These are phyloP conservation scores for Caenorhabditis latens DNA, from an alignment of 1,140 invertebrate genomes.

Conservation along the genomic window DNA sequence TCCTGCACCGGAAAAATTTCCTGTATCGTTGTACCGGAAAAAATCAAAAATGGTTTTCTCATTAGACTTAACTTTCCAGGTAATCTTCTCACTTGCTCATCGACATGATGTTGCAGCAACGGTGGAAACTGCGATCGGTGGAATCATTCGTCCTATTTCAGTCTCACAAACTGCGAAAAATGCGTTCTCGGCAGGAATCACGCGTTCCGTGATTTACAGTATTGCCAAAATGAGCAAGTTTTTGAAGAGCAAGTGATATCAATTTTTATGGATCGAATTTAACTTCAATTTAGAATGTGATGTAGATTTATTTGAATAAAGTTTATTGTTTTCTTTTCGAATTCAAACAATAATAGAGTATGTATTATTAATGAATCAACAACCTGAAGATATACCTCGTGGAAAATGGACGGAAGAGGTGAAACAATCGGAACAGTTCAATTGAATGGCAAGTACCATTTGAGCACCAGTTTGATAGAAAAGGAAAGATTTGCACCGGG, in stretches of 20 bases:
- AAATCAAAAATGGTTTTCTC: no score
- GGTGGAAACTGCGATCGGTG: constrained; percentile 63
- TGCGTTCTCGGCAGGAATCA: constrained; percentile 70
- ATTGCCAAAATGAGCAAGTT: constrained; percentile 67
- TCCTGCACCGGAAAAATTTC: no score
- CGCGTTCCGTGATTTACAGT: constrained; percentile 68
- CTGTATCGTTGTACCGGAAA: no score
- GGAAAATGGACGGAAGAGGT: not conserved
- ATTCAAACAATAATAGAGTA: not conserved
- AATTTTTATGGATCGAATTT: not conserved
- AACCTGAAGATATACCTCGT: constrained; percentile 37
- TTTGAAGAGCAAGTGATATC: constrained; percentile 59
- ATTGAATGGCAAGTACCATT: constrained; percentile 38
- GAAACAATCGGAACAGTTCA: constrained; percentile 36
- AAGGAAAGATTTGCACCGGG: constrained; percentile 2
- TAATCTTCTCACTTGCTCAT: constrained; percentile 73
- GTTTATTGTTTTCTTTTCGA: not conserved
- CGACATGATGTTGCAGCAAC: constrained; percentile 69
- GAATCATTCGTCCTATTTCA: constrained; percentile 68
- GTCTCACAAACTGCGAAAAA: constrained; percentile 72
- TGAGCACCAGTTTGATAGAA: not conserved
- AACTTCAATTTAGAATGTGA: not conserved
- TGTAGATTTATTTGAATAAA: constrained; percentile 8
- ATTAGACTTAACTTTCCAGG: constrained; percentile 57
- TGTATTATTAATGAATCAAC: not conserved